Conservation (phyloP, 2,888 invertebrate species). For the Lasioglossum vierecki region DNA sequence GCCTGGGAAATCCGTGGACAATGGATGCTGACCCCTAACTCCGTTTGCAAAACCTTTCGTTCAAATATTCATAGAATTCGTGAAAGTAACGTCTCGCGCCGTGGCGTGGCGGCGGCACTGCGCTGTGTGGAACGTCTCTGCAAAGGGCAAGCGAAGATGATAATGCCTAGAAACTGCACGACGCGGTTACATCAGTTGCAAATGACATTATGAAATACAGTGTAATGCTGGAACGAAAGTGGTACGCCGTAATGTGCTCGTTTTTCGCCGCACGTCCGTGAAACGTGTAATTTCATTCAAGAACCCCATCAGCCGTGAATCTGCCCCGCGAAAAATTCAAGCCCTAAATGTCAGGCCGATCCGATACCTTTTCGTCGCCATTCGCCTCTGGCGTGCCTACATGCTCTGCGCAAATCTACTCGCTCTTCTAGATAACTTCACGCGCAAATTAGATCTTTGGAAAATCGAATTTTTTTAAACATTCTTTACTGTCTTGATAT, state of each 20-base stretch:
- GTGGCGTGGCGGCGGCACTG: conserved; percentile 45
- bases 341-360: conserved; percentile 48
- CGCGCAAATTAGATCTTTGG: too few species aligned
- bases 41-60: conserved; percentile 63
- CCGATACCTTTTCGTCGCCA: conserved; percentile 26
- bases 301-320: conserved; percentile 52
- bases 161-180: conserved; percentile 74
- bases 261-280: conserved; percentile 60
- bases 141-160: conserved; percentile 77
- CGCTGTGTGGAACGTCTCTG: conserved; percentile 64
- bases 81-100: conserved; percentile 70
- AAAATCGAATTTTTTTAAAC: background rate
- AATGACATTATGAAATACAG: conserved; percentile 81
- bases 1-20: conserved; percentile 50
- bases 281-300: conserved; percentile 69
- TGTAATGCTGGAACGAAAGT: conserved; percentile 75
- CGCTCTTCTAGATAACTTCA: background rate
- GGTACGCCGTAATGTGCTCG: conserved; percentile 64
- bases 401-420: background rate
- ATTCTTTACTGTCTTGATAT: background rate
- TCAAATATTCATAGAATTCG: conserved; percentile 77
- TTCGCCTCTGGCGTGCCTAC: background rate
- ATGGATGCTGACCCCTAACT: conserved; percentile 49
- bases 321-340: conserved; percentile 27
- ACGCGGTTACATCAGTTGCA: conserved; percentile 78